A percentile compares a stretch with the other conserved stretches of the same genome.
Evolutionary conservation across 2,888 invertebrate species (phyloP).

Genomic region (Rhingia campestris): DNA sequence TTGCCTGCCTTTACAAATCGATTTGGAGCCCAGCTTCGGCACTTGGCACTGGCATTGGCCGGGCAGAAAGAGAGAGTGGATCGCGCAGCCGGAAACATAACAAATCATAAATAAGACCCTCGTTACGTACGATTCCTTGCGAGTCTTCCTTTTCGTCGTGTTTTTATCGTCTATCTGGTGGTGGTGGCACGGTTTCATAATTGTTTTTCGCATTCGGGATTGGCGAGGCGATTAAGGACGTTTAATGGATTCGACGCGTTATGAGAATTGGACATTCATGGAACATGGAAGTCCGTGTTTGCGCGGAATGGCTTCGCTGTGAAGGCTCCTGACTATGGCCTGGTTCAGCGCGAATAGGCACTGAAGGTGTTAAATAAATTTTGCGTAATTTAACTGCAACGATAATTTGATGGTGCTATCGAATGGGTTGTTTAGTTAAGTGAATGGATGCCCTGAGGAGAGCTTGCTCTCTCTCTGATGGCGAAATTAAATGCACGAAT

Average conservation of each 20-base stretch:
- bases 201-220: constrained; percentile 73
- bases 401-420: constrained; percentile 75
- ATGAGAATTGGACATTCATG: constrained; percentile 63
- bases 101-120: constrained; percentile 82
- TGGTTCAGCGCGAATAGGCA: constrained; percentile 2
- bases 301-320: constrained; percentile 5
- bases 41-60: neutral
- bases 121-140: constrained; percentile 81
- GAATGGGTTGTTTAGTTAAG: constrained; percentile 74
- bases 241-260: constrained; percentile 73
- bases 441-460: constrained; percentile 68
- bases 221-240: constrained; percentile 72
- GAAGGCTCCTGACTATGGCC: neutral
- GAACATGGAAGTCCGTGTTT: constrained; percentile 63
- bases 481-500: constrained; percentile 66
- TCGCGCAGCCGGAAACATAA: constrained; percentile 81
- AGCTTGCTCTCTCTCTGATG: constrained; percentile 4
- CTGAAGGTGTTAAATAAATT: constrained; percentile 80
- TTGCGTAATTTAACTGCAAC: constrained; percentile 75
- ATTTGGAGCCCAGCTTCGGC: constrained; percentile 61
- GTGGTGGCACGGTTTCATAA: constrained; percentile 64
- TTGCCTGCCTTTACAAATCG: constrained; percentile 72
- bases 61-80: constrained; percentile 30
- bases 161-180: constrained; percentile 63
- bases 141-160: constrained; percentile 79